Percentiles rank a stretch among this genome's conserved stretches.
Evolutionary conservation across 35 echinoderm and acorn worm genomes (phyloP).

Genomic region (Lytechinus pictus): DNA sequence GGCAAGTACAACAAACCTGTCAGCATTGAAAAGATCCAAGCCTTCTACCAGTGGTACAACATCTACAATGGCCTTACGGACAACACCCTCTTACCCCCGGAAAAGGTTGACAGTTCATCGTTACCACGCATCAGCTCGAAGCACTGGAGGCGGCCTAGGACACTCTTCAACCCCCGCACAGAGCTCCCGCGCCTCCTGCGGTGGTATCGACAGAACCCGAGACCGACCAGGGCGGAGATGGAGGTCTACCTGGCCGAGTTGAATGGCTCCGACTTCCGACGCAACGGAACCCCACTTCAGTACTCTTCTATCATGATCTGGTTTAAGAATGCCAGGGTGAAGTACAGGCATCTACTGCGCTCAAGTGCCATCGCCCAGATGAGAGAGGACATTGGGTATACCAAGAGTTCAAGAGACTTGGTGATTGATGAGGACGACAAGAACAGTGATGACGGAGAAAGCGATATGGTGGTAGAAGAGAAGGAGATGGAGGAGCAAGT

Average conservation of each 20-base stretch:
- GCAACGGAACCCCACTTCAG: slow-evolving; percentile 82
- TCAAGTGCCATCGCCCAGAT: slow-evolving; percentile 34
- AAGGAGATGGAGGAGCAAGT: slow-evolving; percentile 50
- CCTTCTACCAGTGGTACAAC: slow-evolving; percentile 97
- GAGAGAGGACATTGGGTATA: neutral
- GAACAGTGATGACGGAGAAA: slow-evolving; percentile 14
- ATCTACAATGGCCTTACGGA: slow-evolving; percentile 88
- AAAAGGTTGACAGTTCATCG: slow-evolving; percentile 63
- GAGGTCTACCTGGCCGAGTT: slow-evolving; percentile 87
- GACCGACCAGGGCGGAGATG: slow-evolving; percentile 84
- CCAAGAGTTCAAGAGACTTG: neutral
- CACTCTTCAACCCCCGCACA: slow-evolving; percentile 83
- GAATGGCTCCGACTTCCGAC: slow-evolving; percentile 82
- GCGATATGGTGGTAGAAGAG: slow-evolving; percentile 37
- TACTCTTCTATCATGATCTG: slow-evolving; percentile 95
- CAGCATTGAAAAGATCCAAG: slow-evolving; percentile 78
- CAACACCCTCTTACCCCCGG: slow-evolving; percentile 81
- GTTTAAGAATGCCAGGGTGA: slow-evolving; percentile 97
- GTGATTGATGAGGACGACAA: neutral
- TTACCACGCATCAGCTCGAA: slow-evolving; percentile 62
- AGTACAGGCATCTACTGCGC: slow-evolving; percentile 63
- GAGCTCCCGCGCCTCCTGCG: slow-evolving; percentile 84
- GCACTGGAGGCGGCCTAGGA: slow-evolving; percentile 69
- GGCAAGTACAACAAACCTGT: slow-evolving; percentile 84
- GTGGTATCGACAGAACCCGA: slow-evolving; percentile 89